Evolutionary conservation across 2,113 vertebrate species (phyloP).

Genomic region (Blennius ocellaris): DNA sequence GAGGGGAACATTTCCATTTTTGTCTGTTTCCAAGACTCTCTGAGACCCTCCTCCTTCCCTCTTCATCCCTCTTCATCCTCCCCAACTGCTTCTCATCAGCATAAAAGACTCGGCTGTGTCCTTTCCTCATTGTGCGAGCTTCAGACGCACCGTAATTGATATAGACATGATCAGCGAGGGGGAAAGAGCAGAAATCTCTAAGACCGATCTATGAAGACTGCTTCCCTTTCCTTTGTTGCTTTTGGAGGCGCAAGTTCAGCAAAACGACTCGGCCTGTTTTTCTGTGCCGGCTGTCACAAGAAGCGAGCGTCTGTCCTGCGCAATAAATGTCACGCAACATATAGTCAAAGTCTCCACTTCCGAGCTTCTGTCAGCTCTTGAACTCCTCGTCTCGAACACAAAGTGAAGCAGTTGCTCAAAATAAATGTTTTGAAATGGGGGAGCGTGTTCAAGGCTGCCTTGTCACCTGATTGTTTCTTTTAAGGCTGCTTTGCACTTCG

Average conservation of each 20-base stretch:
- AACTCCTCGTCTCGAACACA: slow-evolving; percentile 59
- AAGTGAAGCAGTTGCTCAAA: slow-evolving; percentile 69
- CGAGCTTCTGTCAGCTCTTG: slow-evolving; percentile 65
- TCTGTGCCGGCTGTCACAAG: slow-evolving; percentile 61
- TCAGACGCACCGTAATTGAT: slow-evolving; percentile 66
- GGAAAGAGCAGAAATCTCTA: slow-evolving; percentile 49
- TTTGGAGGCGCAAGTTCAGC: slow-evolving; percentile 72
- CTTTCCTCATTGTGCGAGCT: slow-evolving; percentile 50
- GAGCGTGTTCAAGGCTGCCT: slow-evolving; percentile 54
- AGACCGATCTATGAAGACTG: slow-evolving; percentile 52
- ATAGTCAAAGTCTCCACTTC: slow-evolving; percentile 65
- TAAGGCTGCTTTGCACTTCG: slow-evolving; percentile 37
- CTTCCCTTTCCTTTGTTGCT: slow-evolving; percentile 49
- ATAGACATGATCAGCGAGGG: slow-evolving; percentile 58
- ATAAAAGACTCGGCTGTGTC: slow-evolving; percentile 69
- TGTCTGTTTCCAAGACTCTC: slow-evolving; percentile 76
- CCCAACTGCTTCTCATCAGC: slow-evolving; percentile 70
- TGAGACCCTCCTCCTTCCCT: slow-evolving; percentile 59
- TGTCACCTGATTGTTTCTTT: slow-evolving; percentile 68
- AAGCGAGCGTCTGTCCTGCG: slow-evolving; percentile 62
- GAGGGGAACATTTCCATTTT: slow-evolving; percentile 77
- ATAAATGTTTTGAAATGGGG: slow-evolving; percentile 71
- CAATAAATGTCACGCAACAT: slow-evolving; percentile 64
- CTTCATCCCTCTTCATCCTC: slow-evolving; percentile 57
- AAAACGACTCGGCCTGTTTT: slow-evolving; percentile 53